Conservation (phyloP, 2,797 vertebrate species). For the Crossoptilon crossoptilon region DNA sequence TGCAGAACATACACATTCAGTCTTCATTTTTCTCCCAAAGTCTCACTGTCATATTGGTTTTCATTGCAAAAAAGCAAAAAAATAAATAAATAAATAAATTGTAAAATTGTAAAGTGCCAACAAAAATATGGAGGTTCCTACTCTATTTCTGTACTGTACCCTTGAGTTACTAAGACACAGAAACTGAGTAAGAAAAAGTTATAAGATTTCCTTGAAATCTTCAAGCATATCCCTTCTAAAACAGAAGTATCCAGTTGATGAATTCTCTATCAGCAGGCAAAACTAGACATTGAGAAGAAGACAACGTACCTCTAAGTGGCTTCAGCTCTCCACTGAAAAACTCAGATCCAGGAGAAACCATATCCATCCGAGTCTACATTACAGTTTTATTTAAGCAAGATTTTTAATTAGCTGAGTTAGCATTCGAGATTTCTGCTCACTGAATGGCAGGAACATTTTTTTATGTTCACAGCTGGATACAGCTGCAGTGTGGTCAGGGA, state of each 20-base stretch:
- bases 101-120: neutral
- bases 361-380: neutral
- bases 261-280: neutral
- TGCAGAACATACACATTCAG: neutral
- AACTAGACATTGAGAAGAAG: neutral
- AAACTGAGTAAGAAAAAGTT: neutral
- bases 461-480: neutral
- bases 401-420: neutral
- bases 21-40: neutral
- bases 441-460: neutral
- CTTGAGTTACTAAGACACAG: neutral
- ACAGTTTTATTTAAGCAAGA: neutral
- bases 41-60: neutral
- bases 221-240: neutral
- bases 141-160: neutral
- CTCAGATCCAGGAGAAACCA: neutral
- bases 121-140: constrained; percentile 8
- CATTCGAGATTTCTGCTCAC: neutral
- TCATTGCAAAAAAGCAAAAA: neutral
- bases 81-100: neutral
- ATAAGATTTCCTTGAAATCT: neutral
- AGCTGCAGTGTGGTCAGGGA: neutral
- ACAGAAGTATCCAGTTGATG: neutral
- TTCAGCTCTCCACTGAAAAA: neutral
- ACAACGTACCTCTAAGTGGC: neutral